Conservation (phyloP, 2,888 invertebrate species). For the Heliconius ismenius region DNA sequence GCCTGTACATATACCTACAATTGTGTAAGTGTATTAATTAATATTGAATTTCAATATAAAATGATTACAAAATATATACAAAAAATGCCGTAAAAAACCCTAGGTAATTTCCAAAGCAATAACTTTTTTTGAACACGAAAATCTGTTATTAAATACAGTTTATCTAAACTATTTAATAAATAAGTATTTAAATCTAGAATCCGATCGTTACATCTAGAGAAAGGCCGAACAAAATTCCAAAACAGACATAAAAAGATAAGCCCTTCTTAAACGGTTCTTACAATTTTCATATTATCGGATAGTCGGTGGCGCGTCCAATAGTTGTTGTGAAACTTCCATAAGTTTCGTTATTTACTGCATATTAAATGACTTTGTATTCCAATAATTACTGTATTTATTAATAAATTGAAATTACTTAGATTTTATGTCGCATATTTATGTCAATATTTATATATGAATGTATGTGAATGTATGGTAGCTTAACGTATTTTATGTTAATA, state of each 20-base stretch:
- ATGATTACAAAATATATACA: not conserved
- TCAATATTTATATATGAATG: not conserved
- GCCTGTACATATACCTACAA: too few species aligned
- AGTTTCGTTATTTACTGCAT: constrained; percentile 21
- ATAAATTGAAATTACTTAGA: not conserved
- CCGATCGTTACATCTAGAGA: constrained; percentile 51
- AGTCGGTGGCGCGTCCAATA: constrained; percentile 7
- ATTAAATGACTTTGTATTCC: constrained; percentile 19
- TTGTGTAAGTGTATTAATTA: too few species aligned
- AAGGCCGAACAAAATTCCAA: constrained; percentile 58
- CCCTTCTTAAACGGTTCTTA: constrained; percentile 41
- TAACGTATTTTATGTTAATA: constrained; percentile 1
- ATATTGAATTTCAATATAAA: too few species aligned
- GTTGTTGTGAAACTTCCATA: constrained; percentile 7
- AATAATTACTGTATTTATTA: constrained; percentile 15
- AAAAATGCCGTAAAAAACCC: not conserved
- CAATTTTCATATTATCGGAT: constrained; percentile 30
- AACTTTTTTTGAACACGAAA: not conserved
- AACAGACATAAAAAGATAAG: constrained; percentile 66
- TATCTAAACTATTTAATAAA: constrained; percentile 26
- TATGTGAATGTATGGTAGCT: not conserved
- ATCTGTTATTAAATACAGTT: constrained; percentile 6
- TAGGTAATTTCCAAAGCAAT: not conserved
- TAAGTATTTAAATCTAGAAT: constrained; percentile 35
- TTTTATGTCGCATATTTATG: not conserved